Evolutionary conservation across 2,797 vertebrate species (phyloP), one percentile per base, ranked within the genome.

Genomic region (Pygocentrus nattereri): DNA sequence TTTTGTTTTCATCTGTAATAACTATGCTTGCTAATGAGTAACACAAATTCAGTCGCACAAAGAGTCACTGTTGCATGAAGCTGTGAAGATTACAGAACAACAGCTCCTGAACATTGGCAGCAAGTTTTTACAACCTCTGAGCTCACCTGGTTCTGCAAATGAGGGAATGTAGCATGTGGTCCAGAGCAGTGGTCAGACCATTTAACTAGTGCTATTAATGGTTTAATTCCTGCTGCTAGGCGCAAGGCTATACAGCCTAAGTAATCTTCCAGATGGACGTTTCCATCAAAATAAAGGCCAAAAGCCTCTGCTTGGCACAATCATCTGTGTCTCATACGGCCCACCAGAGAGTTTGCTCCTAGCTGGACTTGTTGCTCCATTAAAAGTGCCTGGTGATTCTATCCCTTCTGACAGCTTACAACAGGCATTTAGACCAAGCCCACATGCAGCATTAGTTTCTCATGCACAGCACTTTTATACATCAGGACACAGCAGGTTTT

Each of bases 381-480:
- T 82, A 83, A 76, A 83, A 85, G 65, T 18, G 12, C 0, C 62
- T 67, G 2, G 34, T 90, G 88, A 91, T 89, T 65, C 62, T 75
- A 86, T 89, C 80, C 38, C 73, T 80, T 84, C 52, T 91, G 91
- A 91, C 88, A 92, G 88, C 79, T 88, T 82, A 90, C 82, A 85
- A 71, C 74, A 74, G 83, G 79, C 88, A 50, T 72, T 56, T 25
- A 72, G 80, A 82, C 82, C 61, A 38, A 30, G n/a, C 73, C 59
- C 77, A 69, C 80, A 68, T 85, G 88, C 74, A 23, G 41, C 72
- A 85, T 73, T 30, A 67, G 76, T 77, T 44, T 70, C 83, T 89
- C 79, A 54, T 83, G 89, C 82, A 77, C 78, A 89, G 86, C 84
- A 74, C 79, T 84, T 27, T 4, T 38, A 18, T 19, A 52, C 12